Percentiles rank a stretch among this genome's conserved stretches.
Conservation (phyloP, 2,888 invertebrate species). For the Gari tellinella region DNA sequence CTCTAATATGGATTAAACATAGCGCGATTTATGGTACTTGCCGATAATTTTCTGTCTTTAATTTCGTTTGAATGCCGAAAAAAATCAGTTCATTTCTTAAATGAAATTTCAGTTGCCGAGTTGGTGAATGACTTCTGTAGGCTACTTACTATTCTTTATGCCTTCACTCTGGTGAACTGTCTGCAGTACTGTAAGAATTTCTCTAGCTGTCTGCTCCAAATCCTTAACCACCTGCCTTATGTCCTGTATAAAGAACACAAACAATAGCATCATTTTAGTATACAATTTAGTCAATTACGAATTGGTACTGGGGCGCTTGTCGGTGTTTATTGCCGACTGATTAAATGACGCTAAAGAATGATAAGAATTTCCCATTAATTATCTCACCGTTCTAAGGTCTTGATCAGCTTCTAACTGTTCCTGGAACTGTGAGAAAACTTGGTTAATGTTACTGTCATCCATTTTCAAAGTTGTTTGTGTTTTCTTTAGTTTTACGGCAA, state of each 20-base stretch:
- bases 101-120: too few relatives aligned
- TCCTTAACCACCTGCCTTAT: constrained; percentile 87
- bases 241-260: constrained; percentile 63
- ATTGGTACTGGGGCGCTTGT: background rate
- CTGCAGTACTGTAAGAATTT: constrained; percentile 92
- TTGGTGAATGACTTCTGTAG: too few relatives aligned
- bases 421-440: constrained; percentile 90
- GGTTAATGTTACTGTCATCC: constrained; percentile 33
- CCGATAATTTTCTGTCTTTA: too few relatives aligned
- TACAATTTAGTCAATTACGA: background rate
- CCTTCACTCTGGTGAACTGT: constrained; percentile 91
- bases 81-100: too few relatives aligned
- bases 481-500: too few relatives aligned
- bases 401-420: constrained; percentile 91
- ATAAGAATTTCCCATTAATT: background rate
- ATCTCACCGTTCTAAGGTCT: constrained; percentile 90
- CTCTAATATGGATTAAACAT: too few relatives aligned
- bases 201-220: constrained; percentile 91
- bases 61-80: too few relatives aligned
- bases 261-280: background rate
- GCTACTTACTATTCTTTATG: constrained; percentile 88
- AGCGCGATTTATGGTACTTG: too few relatives aligned
- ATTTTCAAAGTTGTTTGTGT: constrained; percentile 3
- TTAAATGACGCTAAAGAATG: background rate
- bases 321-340: background rate